Evolutionary conservation across 2,888 invertebrate species (phyloP).

Genomic region (Cheilosia pagana): DNA sequence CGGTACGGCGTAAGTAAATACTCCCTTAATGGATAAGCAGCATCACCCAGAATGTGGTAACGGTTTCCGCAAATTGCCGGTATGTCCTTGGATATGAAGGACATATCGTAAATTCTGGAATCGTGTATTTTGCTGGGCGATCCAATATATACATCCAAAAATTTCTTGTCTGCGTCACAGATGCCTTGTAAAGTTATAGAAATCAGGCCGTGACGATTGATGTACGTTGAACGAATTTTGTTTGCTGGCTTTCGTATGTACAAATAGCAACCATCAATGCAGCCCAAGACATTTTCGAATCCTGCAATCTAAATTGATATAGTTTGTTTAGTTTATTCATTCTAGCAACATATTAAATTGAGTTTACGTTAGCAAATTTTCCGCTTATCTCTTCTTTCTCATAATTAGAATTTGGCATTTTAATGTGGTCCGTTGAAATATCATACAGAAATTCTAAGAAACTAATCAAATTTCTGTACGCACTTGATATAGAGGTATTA

Average conservation of each 20-base stretch:
- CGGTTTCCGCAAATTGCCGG: conserved; percentile 64
- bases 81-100: conserved; percentile 63
- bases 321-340: no score
- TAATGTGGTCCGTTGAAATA: no score
- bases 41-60: conserved; percentile 63
- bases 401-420: no score
- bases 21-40: conserved; percentile 57
- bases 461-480: no score
- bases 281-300: no score
- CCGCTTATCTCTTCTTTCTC: no score
- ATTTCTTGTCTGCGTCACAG: conserved; percentile 77
- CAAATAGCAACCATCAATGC: conserved; percentile 51
- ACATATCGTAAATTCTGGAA: conserved; percentile 76
- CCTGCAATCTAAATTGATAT: no score
- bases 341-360: no score
- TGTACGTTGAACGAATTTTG: conserved; percentile 79
- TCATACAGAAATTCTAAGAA: no score
- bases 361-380: no score
- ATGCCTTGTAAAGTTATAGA: conserved; percentile 78
- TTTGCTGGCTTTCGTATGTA: conserved; percentile 77
- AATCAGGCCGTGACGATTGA: conserved; percentile 76
- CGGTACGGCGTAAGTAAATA: conserved; percentile 77
- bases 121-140: conserved; percentile 78
- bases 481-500: no score
- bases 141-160: conserved; percentile 78